Evolutionary conservation across 2,797 vertebrate species (phyloP).

Genomic region (Ataeniobius toweri): DNA sequence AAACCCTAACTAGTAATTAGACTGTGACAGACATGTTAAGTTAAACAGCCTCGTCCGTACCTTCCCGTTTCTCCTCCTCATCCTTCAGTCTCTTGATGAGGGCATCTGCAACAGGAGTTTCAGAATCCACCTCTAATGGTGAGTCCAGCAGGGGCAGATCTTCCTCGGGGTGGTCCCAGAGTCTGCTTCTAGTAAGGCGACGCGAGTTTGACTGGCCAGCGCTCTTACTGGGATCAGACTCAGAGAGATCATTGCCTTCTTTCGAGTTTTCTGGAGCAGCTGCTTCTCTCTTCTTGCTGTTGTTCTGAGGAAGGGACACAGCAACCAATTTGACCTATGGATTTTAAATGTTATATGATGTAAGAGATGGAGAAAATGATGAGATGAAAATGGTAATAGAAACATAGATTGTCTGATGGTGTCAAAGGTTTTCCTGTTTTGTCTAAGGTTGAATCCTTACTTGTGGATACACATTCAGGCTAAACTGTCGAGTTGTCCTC

Average conservation of each 20-base stretch:
- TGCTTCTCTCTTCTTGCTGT: slow-evolving; percentile 60
- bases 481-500: slow-evolving; percentile 65
- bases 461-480: slow-evolving; percentile 62
- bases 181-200: slow-evolving; percentile 61
- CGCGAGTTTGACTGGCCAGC: slow-evolving; percentile 31
- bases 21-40: neutral
- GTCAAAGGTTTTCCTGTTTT: neutral
- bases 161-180: slow-evolving; percentile 73
- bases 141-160: slow-evolving; percentile 69
- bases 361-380: neutral
- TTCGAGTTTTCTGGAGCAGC: slow-evolving; percentile 20
- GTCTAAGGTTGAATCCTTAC: slow-evolving; percentile 37
- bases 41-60: slow-evolving; percentile 11
- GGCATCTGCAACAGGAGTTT: slow-evolving; percentile 69
- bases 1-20: too few species aligned
- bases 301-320: slow-evolving; percentile 70
- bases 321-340: slow-evolving; percentile 55
- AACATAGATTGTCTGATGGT: neutral
- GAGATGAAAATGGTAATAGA: neutral
- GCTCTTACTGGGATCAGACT: slow-evolving; percentile 27
- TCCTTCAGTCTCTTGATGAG: slow-evolving; percentile 79
- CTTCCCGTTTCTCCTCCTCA: slow-evolving; percentile 64
- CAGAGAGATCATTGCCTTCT: neutral
- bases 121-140: slow-evolving; percentile 67
- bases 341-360: slow-evolving; percentile 12